Conservation (phyloP, 2,797 vertebrate species). For the Lemur catta region DNA sequence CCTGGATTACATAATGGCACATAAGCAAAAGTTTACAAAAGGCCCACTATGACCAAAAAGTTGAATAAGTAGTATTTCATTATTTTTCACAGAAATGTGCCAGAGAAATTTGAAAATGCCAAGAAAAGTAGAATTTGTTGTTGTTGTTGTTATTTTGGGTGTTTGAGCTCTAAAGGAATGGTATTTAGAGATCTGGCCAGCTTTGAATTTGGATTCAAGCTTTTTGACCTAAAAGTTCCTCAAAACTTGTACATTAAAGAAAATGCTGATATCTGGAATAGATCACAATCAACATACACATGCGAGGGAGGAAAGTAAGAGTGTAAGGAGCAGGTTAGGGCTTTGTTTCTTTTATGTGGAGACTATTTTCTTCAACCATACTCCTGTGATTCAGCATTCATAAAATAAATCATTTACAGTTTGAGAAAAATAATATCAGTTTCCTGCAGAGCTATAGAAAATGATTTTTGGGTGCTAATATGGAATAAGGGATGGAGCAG, state of each 20-base stretch:
- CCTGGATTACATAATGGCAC: not conserved
- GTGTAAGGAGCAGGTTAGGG: not conserved
- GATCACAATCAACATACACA: not conserved
- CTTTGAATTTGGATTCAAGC: conserved; percentile 25
- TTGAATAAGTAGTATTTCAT: conserved; percentile 17
- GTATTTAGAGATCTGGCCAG: not conserved
- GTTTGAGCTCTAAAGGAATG: not conserved
- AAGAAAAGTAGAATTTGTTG: not conserved
- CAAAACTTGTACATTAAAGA: not conserved
- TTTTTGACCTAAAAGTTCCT: not conserved
- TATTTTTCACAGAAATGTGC: conserved; percentile 38
- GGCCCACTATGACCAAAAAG: not conserved
- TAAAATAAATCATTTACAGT: conserved; percentile 77
- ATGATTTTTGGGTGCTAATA: not conserved
- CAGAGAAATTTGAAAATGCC: conserved; percentile 14
- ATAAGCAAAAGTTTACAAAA: not conserved
- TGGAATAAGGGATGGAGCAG: conserved; percentile 18
- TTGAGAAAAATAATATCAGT: conserved; percentile 72
- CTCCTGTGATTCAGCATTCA: conserved; percentile 80
- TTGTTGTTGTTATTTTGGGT: too few species aligned
- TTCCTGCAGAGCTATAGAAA: conserved; percentile 65
- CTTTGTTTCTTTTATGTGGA: conserved; percentile 75
- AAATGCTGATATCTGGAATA: not conserved
- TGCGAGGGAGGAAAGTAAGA: conserved; percentile 55
- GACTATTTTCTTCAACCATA: conserved; percentile 74